These are phyloP conservation scores for Borostomias antarcticus DNA, from an alignment of 2,797 vertebrate genomes.

Conservation along the genomic window DNA sequence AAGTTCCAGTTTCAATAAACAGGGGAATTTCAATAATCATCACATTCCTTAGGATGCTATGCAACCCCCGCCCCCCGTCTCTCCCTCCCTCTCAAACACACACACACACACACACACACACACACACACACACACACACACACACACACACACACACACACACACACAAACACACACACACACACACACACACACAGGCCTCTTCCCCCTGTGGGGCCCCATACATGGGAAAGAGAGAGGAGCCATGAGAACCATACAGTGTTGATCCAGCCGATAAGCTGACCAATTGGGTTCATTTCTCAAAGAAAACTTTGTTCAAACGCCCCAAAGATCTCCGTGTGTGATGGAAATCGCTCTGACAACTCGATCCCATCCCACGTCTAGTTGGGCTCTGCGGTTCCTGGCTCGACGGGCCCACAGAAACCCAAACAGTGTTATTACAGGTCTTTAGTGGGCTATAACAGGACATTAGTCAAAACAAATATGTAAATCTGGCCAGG, in stretches of 20 bases:
- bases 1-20: constrained; percentile 73
- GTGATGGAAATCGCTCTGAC: constrained; percentile 63
- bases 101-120: constrained; percentile 7
- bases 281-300: constrained; percentile 60
- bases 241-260: constrained; percentile 48
- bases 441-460: constrained; percentile 60
- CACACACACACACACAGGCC: constrained; percentile 11
- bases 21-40: constrained; percentile 70
- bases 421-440: constrained; percentile 68
- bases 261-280: constrained; percentile 66
- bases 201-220: constrained; percentile 37
- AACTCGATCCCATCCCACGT: constrained; percentile 55
- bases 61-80: background rate
- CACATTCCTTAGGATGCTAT: constrained; percentile 49
- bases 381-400: constrained; percentile 50
- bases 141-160: constrained; percentile 21
- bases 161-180: constrained; percentile 6
- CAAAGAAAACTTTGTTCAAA: constrained; percentile 61
- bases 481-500: constrained; percentile 64
- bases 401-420: constrained; percentile 34
- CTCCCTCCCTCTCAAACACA: constrained; percentile 2
- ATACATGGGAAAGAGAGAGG: constrained; percentile 49
- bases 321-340: constrained; percentile 39
- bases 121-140: constrained; percentile 17
- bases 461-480: constrained; percentile 67